These are phyloP conservation scores for Eucera pruinosa DNA, from an alignment of 2,888 invertebrate genomes.

Conservation along the genomic window DNA sequence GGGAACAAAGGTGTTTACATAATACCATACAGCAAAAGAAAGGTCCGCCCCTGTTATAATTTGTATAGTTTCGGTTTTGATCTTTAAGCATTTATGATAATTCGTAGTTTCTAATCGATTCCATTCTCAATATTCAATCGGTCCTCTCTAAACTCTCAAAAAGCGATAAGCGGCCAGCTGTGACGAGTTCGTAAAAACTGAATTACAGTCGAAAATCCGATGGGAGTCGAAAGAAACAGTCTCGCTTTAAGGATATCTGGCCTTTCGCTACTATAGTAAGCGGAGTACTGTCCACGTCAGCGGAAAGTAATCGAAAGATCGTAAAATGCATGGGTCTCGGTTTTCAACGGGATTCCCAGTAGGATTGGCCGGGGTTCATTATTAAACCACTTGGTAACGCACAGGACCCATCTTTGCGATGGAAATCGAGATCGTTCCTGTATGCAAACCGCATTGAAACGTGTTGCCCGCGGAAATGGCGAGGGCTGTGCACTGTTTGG, in stretches of 20 bases:
- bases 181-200: not conserved
- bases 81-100: not conserved
- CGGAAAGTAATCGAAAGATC: slow-evolving; percentile 39
- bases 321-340: slow-evolving; percentile 39
- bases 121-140: too few relatives aligned
- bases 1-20: too few relatives aligned
- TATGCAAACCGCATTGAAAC: slow-evolving; percentile 57
- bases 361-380: slow-evolving; percentile 43
- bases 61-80: too few relatives aligned
- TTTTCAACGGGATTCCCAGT: slow-evolving; percentile 37
- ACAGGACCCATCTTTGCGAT: slow-evolving; percentile 39
- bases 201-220: not conserved
- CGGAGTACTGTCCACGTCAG: slow-evolving; percentile 30
- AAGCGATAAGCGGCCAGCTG: not conserved
- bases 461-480: slow-evolving; percentile 47
- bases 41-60: too few relatives aligned
- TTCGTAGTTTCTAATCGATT: not conserved
- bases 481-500: slow-evolving; percentile 36
- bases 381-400: slow-evolving; percentile 47
- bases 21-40: too few relatives aligned
- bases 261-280: not conserved
- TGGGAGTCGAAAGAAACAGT: slow-evolving; percentile 2
- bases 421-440: slow-evolving; percentile 54
- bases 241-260: not conserved
- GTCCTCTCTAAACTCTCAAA: not conserved